Base-by-base conservation (phyloP, 2,113 vertebrate species). In the Serinus canaria region DNA sequence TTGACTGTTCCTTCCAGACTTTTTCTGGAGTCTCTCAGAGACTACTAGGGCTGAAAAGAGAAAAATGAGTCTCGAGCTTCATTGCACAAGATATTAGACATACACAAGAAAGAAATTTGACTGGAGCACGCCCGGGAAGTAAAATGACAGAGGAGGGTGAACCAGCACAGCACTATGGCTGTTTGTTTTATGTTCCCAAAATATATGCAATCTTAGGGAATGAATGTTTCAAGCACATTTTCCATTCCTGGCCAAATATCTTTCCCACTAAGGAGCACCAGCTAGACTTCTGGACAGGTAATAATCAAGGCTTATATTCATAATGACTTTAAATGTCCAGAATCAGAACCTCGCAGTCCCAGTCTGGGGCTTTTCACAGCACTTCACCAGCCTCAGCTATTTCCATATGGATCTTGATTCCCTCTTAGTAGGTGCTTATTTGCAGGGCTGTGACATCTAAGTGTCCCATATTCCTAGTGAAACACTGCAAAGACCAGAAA, bases 151-250 rank as follows among this genome's bases (percentile, higher is more conserved):
- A 77, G 81, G 66, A 83, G 22, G 50, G 28, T 84, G 58, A 93
- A 19, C 43, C 68, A 91, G 79, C 25, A 77, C 27, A 72, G 31
- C 19, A 64, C 24, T 41, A 44, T 20, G 58, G 31, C 17, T 88
- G 63, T 17, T 95, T 80, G 63, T 19, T 95, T 80, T 64, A n/a
- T 70, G 31, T 84, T 96, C 53, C 53, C 35, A 56, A 87, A 95
- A 91, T 67, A 4, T 28, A 64, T 52, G n/a, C 33, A 77, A 13
- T 82, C 46, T 53, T 35, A 43, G 11, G 10, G 28, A 88, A 94
- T 23, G n/a, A 15, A 70, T 23, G 44, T 94, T 85, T 92, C 76
- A 87, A 75, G 47, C 11, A 92, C 35, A 81, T 67, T 90, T 94
- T 85, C 60, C 13, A n/a, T 84, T 93, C 53, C 46, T 62, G 11